Base-by-base conservation (phyloP, 2,113 vertebrate species). In the Sebastes schlegelii region DNA sequence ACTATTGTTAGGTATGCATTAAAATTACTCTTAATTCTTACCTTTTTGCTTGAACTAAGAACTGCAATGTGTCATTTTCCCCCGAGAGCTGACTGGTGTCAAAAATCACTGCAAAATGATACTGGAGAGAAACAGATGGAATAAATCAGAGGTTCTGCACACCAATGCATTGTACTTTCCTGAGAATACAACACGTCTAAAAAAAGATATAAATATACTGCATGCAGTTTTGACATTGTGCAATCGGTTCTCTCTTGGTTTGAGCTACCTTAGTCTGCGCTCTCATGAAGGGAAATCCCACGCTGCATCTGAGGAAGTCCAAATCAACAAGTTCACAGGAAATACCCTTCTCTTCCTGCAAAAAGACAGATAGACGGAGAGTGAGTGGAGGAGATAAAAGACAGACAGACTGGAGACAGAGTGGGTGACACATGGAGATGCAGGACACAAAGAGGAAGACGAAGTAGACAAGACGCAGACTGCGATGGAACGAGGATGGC, bases 241-340 rank as follows among this genome's bases (percentile, higher is more conserved):
- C 8, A 58, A 8, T 49, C 13, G 66, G 49, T 51, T 77, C 11
- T 51, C 60, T 51, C 42, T 63, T 14, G 17, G 65, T 66, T 43
- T 61, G 42, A 51, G 66, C 85, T 96, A 99, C 98, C 98, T 95
- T 96, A 0, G 97, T 97, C 90, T 97, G 97, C 0, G 98, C 98
- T 93, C 97, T 97, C 99, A 99, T 99, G 95, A 99, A 99, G 73
- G 99, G 99, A 96, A 99, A 99, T 92, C 98, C 98, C 94, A 99
- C 97, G 3, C 97, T 98, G 95, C 98, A 99, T 79, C 96, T 98
- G 78, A 99, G 97, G 93, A 98, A 98, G 94, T 99, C 97, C 67
- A 96, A 93, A 80, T 99, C 97, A 78, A 99, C 87, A 78, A 99
- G 94, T 76, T 95, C 97, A 95, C 99, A 99, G 93, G 97, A 97